Base-by-base conservation (phyloP, 1,140 invertebrate genomes). In the Bombus huntii region DNA sequence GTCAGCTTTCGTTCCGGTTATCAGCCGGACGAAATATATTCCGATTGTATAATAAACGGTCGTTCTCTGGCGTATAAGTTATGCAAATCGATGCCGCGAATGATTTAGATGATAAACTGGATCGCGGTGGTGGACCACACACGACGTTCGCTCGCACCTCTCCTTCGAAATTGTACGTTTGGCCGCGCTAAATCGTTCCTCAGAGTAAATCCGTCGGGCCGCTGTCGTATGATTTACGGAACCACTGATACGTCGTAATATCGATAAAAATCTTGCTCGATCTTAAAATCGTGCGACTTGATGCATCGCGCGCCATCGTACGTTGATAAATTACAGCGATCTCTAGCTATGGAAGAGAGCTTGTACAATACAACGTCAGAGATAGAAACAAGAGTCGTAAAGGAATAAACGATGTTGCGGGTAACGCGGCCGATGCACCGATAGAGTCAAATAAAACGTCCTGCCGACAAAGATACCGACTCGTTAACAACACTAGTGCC, bases 61-160 rank as follows among this genome's bases (percentile, higher is more conserved):
- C 81, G 73, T 39, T 66, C 37, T 25, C 39, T 37, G 57, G 59
- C 72, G 79, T 72, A 70, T 84, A 83, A 74, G 65, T 85, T 87
- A 92, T 87, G 87, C 68, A 92, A 91, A 90, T 91, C 65, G 89
- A 85, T 66, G 79, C 71, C 47, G 31, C 72, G 82, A 83, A 92
- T 89, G 86, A 89, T 89, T 88, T 89, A 87, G 42, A 84, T 86
- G 87, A 83, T 87, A 80, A 91, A 91, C 72, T 89, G 73, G 75
- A 87, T 78, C 84, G 66, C 85, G 39, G 12, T 22, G n/a, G 3
- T n/a, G 68, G 87, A 87, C 85, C 90, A 87, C 85, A 89, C 87
- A 78, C 77, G 70, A 65, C 47, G 71, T 10, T 22, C 53, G 53
- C 59, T 89, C 70, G 68, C 82, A 57, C 71, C 86, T 87, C 47